Evolutionary conservation across 2,113 vertebrate species (phyloP).

Genomic region (Noctilio leporinus): DNA sequence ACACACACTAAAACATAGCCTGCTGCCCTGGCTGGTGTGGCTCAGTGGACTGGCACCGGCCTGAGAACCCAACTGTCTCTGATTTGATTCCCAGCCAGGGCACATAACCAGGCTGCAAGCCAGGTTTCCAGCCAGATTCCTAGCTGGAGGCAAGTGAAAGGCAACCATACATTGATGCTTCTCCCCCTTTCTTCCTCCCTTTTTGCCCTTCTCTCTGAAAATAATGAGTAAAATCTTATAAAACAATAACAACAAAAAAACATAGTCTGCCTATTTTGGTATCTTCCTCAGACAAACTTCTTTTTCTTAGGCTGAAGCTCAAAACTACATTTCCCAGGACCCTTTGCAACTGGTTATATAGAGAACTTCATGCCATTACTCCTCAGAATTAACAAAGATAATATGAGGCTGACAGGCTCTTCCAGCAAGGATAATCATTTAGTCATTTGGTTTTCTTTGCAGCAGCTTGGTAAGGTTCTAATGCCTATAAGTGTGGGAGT

Average conservation of each 20-base stretch:
- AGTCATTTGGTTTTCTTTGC: conserved; percentile 1
- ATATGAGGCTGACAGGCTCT: background rate
- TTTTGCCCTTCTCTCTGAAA: no score
- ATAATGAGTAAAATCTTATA: no score
- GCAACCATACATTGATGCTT: no score
- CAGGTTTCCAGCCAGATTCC: no score
- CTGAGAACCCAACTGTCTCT: no score
- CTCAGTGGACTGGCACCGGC: no score
- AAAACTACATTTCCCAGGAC: background rate
- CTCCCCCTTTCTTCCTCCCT: no score
- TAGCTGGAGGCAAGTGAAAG: no score
- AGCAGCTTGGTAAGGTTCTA: background rate
- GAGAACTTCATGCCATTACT: background rate
- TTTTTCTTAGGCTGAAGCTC: background rate
- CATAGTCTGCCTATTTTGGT: background rate
- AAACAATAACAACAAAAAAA: no score
- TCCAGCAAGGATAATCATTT: background rate
- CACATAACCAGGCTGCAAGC: no score
- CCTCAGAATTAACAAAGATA: background rate
- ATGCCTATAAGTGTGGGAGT: background rate
- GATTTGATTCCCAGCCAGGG: no score
- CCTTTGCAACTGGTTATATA: background rate
- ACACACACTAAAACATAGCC: background rate
- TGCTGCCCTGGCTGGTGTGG: no score
- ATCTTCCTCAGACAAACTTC: background rate